These are phyloP conservation scores for Syngnathus typhle DNA, from an alignment of 2,113 vertebrate species.

Conservation along the genomic window DNA sequence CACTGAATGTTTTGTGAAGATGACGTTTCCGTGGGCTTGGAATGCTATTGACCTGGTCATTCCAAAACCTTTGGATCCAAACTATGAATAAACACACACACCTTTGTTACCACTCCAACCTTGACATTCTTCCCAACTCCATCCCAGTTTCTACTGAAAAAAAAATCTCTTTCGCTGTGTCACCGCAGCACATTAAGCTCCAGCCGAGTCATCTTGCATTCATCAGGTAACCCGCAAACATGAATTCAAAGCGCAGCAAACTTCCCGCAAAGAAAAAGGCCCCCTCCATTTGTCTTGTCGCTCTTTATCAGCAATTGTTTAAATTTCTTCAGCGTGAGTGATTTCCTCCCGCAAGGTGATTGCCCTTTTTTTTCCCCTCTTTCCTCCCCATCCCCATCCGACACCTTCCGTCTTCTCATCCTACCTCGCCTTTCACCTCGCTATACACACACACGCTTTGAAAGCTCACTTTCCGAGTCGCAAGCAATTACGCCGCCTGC, in stretches of 20 bases:
- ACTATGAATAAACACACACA: background rate
- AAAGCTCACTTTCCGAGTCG: background rate
- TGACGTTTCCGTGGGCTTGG: too few species aligned
- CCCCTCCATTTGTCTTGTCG: background rate
- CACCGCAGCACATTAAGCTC: background rate
- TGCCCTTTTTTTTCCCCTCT: background rate
- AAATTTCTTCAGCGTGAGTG: slow-evolving; percentile 8
- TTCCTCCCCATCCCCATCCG: background rate
- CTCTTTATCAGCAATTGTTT: slow-evolving; percentile 4
- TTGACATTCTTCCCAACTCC: background rate
- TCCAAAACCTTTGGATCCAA: too few species aligned
- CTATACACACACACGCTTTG: background rate
- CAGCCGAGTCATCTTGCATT: background rate
- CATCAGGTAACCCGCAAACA: background rate
- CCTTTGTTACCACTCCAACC: background rate
- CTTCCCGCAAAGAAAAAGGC: background rate
- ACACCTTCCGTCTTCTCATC: background rate
- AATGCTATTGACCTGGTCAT: too few species aligned
- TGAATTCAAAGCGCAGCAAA: slow-evolving; percentile 1
- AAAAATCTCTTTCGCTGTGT: background rate
- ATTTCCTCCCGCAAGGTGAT: slow-evolving; percentile 10
- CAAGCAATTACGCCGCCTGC: background rate
- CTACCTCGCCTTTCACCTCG: background rate
- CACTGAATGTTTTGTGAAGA: too few species aligned
- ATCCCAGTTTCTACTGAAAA: background rate